These are phyloP conservation scores for Characodon lateralis DNA, from an alignment of 2,797 vertebrate species.

Conservation along the genomic window DNA sequence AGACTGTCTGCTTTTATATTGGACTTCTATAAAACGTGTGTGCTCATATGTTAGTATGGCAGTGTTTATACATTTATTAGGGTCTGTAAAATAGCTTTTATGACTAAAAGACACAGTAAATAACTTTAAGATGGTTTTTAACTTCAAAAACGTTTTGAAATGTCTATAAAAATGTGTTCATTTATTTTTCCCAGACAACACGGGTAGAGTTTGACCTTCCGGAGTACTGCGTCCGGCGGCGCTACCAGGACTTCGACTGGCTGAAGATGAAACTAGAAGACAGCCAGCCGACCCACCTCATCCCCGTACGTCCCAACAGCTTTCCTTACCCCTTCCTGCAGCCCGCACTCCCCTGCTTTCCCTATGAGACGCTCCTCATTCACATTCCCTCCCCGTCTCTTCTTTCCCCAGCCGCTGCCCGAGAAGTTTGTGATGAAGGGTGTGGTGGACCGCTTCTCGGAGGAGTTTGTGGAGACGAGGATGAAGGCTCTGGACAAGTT, in stretches of 20 bases:
- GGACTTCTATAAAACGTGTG: background rate
- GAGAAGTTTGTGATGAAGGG: constrained; percentile 99
- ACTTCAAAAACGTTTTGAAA: background rate
- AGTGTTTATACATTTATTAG: background rate
- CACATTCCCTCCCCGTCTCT: background rate
- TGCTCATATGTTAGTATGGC: background rate
- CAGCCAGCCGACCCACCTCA: constrained; percentile 96
- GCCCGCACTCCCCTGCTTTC: background rate
- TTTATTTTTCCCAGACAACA: constrained; percentile 83
- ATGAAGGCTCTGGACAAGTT: constrained; percentile 96
- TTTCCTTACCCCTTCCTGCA: background rate
- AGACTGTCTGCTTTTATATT: background rate
- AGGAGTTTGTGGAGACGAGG: constrained; percentile 96
- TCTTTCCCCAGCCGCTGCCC: constrained; percentile 86
- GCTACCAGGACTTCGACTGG: constrained; percentile 99
- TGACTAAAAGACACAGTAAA: background rate
- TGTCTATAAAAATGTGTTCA: background rate
- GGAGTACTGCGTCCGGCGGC: constrained; percentile 91
- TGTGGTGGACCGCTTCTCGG: constrained; percentile 96
- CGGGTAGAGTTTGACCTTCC: constrained; percentile 95
- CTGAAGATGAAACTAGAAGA: constrained; percentile 94
- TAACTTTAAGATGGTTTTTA: background rate
- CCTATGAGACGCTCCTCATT: background rate
- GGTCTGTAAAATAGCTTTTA: background rate
- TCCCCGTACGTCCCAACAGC: constrained; percentile 88